Evolutionary conservation across 2,797 vertebrate genomes (phyloP).

Genomic region (Scolopax bukidnonensis): DNA sequence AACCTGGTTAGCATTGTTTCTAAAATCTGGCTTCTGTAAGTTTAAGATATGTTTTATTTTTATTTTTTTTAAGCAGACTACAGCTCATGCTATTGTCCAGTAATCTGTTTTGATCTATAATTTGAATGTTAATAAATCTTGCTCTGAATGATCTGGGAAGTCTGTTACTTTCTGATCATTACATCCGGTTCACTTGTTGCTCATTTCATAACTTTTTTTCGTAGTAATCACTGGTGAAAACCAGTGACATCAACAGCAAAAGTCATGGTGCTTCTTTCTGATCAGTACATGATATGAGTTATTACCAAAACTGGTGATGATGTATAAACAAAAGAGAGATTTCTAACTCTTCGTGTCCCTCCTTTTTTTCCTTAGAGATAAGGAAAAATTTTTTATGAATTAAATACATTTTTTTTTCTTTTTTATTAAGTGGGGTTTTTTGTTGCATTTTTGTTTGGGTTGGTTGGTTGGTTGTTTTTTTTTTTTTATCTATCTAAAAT

Average conservation of each 20-base stretch:
- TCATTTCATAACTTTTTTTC: background rate
- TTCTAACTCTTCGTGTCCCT: background rate
- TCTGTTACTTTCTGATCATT: conserved; percentile 3
- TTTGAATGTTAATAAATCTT: background rate
- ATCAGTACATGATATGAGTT: background rate
- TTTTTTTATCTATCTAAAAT: background rate
- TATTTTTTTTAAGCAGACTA: background rate
- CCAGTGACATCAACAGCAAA: background rate
- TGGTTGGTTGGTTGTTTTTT: background rate
- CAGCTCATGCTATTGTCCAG: rapidly evolving
- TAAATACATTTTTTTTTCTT: background rate
- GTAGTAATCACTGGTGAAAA: background rate
- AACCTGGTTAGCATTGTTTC: background rate
- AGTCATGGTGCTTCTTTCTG: background rate
- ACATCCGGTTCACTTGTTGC: background rate
- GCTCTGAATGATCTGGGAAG: background rate
- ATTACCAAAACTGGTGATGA: background rate
- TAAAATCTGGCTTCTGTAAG: background rate
- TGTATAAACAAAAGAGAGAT: background rate
- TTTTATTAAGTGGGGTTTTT: background rate
- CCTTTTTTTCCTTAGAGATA: background rate
- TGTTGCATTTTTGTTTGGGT: background rate
- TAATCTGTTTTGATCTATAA: background rate
- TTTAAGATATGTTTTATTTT: background rate
- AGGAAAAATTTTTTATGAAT: background rate